phyloP scores from a whole-genome alignment of 2,113 vertebrate species.

The Circaetus cinerascens region DNA sequence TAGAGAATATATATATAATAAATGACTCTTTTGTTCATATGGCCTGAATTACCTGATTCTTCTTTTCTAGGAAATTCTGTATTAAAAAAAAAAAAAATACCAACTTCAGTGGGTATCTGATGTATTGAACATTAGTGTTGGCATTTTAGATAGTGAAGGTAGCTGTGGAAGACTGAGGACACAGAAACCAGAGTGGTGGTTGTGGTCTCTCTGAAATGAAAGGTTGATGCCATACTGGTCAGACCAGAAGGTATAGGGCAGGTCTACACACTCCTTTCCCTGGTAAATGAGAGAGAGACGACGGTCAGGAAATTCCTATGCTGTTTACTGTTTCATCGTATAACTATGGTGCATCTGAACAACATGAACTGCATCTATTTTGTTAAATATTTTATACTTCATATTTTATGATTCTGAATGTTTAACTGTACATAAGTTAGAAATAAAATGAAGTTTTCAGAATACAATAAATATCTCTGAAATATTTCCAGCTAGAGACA shows the following conservation, averaged over 20 bases:
- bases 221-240: not conserved
- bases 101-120: not conserved
- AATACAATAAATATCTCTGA: constrained; percentile 60
- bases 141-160: not conserved
- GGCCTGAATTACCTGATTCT: constrained; percentile 71
- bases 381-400: constrained; percentile 68
- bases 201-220: not conserved
- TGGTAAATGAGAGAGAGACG: not conserved
- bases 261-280: not conserved
- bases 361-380: constrained; percentile 61
- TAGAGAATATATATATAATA: constrained; percentile 81
- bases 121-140: not conserved
- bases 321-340: constrained; percentile 58
- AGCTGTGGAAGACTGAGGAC: not conserved
- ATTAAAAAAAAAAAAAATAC: not conserved
- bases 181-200: not conserved
- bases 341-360: constrained; percentile 54
- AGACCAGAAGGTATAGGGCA: not conserved
- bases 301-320: not conserved
- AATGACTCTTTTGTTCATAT: constrained; percentile 79
- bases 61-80: constrained; percentile 69
- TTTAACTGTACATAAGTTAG: constrained; percentile 67
- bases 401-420: constrained; percentile 62
- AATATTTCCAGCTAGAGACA: constrained; percentile 45
- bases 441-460: constrained; percentile 67